Evolutionary conservation across 2,113 vertebrate genomes (phyloP), one percentile per base, ranked within the genome.

Genomic region (Lampris incognitus): DNA sequence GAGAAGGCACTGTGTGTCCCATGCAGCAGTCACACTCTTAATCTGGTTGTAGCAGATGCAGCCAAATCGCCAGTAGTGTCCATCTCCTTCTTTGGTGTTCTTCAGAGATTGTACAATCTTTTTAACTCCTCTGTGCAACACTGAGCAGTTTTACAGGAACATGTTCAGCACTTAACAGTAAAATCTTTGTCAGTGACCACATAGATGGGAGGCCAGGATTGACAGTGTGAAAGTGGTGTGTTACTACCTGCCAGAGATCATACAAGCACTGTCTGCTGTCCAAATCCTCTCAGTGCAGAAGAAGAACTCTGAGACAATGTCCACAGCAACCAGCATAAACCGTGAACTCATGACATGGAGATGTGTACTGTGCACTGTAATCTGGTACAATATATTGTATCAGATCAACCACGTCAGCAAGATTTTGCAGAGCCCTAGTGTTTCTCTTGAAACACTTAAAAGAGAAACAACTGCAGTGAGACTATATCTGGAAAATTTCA

Each of bases 401-500:
- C 9, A 56, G 54, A 24, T 24, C 24, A 24, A 24, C 24, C 24
- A 24, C 24, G 24, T 24, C 24, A 24, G 24, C 24, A 24, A 24
- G 24, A 24, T 24, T 24, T 24, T 24, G 24, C 24, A 24, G 24
- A 24, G 24, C 24, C 24, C 24, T 24, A 24, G 24, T 24, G 24
- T 24, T 24, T 24, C 24, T 24, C 24, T 24, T 24, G 24, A 24
- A 24, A 24, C 24, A 24, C 24, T 24, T 24, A 24, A 24, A 24
- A 24, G 24, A 24, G 24, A 24, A 24, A 24, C 57, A 59, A 36
- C 13, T 46, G 41, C 50, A 9, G 57, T 57, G 37, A 60, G 11
- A 60, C 5, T 24, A 9, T 59, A 13, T 71, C 57, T 71, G 9
- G 38, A 36, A 10, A 38, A 71, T 3, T 71, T 40, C 57, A 46